Evolutionary conservation across 2,888 invertebrate genomes (phyloP), one percentile per base, ranked within the genome.

Genomic region (Abscondita cerata): DNA sequence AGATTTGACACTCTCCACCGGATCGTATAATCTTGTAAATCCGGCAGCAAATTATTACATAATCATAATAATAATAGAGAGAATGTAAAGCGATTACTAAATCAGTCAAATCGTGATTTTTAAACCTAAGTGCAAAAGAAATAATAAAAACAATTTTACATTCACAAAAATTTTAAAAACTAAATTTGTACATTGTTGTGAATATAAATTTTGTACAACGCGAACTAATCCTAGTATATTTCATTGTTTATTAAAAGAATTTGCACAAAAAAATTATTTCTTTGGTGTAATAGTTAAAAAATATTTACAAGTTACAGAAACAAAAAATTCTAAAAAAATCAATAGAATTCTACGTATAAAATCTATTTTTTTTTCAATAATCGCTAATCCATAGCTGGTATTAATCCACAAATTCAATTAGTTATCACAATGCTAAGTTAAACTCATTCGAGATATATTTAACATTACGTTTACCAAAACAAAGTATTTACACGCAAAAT

Each of bases 1-100:
- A 64, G 64, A 64, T 57, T 56, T 50, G 56, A 64, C 64, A 64
- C 64, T 64, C 64, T 56, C 41, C 46, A 62, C 56, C 51, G 47
- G 52, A 25, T 34, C 2, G n/a, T n/a, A n/a, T n/a, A n/a, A 18
- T 53, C 46, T n/a, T 6, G 25, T 25, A 36, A 47, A 40, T 40
- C 54, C 51, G 52, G 62, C 48, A 52, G 40, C 31, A 41, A n/a
- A 54, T 44, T 52, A 61, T 62, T 52, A 48, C 5, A 62, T 50
- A 20, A 38, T 52, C 5, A 62, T 50, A 20, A 38, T 52, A 51
- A 54, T 25, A 62, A 52, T 52, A 62, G 40, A 52, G 62, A 62
- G 53, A 62, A 56, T 13, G 51, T 47, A 34, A 55, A 33, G 16
- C 31, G 47, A 25, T 6, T 25, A 41, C 46, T 41, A 53, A 25